Conservation (phyloP, 2,113 vertebrate species). For the Perognathus longimembris region DNA sequence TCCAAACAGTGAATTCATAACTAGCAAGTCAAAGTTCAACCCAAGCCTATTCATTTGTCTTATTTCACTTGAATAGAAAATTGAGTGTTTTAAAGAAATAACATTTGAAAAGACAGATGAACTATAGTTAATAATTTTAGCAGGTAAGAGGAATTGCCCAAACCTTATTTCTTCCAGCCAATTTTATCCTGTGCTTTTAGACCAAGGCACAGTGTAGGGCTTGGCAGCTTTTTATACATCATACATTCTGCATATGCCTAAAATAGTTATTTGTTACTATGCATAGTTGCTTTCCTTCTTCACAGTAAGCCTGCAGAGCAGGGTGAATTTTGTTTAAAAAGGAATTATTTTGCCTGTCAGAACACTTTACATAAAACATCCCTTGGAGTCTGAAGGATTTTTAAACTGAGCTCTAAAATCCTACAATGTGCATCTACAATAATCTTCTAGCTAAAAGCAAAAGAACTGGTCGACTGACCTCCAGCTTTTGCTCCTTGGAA, state of each 20-base stretch:
- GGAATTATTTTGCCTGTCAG: slow-evolving; percentile 28
- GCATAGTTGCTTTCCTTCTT: slow-evolving; percentile 46
- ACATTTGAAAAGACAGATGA: slow-evolving; percentile 46
- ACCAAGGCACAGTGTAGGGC: not conserved
- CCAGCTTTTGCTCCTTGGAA: slow-evolving; percentile 69
- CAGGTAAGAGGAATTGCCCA: not conserved
- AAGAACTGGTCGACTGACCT: slow-evolving; percentile 80
- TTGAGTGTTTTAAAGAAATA: not conserved
- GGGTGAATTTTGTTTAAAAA: slow-evolving; percentile 68
- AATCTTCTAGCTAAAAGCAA: slow-evolving; percentile 83
- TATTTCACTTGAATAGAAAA: slow-evolving; percentile 47
- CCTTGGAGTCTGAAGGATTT: slow-evolving; percentile 84
- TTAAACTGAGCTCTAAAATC: slow-evolving; percentile 83
- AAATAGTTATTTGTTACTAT: slow-evolving; percentile 57
- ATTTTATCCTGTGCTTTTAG: slow-evolving; percentile 31
- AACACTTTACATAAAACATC: slow-evolving; percentile 72
- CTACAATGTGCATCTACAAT: slow-evolving; percentile 79
- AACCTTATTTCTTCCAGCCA: not conserved
- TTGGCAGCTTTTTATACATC: slow-evolving; percentile 30
- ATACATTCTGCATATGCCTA: slow-evolving; percentile 17
- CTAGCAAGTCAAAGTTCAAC: slow-evolving; percentile 58
- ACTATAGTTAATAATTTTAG: slow-evolving; percentile 53
- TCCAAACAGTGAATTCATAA: slow-evolving; percentile 32
- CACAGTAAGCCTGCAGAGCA: not conserved
- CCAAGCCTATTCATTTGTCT: slow-evolving; percentile 10